Percentiles rank a stretch among this genome's conserved stretches.
phyloP scores from a whole-genome alignment of 1,140 invertebrate genomes.

The Drosophila cardini region DNA sequence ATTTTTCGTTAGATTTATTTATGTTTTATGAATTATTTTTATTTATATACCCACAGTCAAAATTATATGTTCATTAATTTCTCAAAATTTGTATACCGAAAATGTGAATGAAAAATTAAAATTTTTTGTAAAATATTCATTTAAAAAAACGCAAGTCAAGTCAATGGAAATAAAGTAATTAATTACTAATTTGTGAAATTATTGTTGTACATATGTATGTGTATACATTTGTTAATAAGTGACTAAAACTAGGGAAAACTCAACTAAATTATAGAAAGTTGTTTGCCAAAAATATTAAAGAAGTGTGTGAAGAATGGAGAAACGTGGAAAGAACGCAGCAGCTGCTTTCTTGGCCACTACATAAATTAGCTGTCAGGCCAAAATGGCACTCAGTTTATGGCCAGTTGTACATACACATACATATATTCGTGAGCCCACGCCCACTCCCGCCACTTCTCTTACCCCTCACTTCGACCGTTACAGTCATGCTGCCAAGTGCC shows the following conservation, averaged over 20 bases:
- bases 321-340: conserved; percentile 42
- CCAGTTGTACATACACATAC: conserved; percentile 42
- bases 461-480: background rate
- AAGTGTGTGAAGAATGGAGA: conserved; percentile 48
- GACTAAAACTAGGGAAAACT: conserved; percentile 2
- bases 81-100: background rate
- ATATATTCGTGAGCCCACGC: conserved; percentile 44
- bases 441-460: conserved; percentile 24
- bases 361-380: conserved; percentile 80
- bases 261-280: conserved; percentile 74
- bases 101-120: background rate
- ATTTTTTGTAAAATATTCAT: conserved; percentile 4
- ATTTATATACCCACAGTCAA: conserved; percentile 7
- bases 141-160: background rate
- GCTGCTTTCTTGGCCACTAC: conserved; percentile 73
- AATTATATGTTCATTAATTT: conserved; percentile 15
- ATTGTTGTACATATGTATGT: background rate
- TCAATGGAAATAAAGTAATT: conserved; percentile 49
- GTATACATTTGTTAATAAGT: background rate
- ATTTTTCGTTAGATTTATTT: too few species aligned
- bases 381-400: conserved; percentile 61
- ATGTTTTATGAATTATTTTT: background rate
- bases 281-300: conserved; percentile 64
- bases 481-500: conserved; percentile 5
- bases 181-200: conserved; percentile 42